Base-by-base conservation (phyloP, 2,113 vertebrate genomes). In the Anarrhichthys ocellatus region DNA sequence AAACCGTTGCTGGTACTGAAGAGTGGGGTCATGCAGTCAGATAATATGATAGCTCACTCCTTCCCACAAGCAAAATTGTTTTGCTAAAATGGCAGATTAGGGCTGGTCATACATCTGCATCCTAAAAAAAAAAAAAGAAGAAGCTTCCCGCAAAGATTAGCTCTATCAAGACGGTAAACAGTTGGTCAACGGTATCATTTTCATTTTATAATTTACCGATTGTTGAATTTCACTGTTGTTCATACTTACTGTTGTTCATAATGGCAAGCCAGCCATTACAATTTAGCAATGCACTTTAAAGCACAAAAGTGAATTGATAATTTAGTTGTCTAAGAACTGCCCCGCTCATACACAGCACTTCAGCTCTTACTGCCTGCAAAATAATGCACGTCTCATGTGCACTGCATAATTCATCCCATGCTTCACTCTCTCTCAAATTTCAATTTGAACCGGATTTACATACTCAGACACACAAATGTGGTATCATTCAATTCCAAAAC, bases 321-420 rank as follows among this genome's bases (percentile, higher is more conserved):
- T 46, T 24, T 38, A 27, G 22, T 27, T 38, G 46, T 46, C 48
- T 50, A n/a, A 46, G 32, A 48, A 34, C 38, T 36, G 64, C 48
- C 67, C 72, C 66, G 24, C 52, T 76, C 63, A 44, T 18, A 56
- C 52, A 48, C 61, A 27, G 44, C 36, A 46, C 48, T 14, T 6
- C 52, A 69, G 58, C 56, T 64, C 50, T 66, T 22, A 52, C n/a
- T n/a, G 65, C 22, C 67, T 54, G 50, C 65, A 75, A 77, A 78
- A 81, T 36, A 80, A 24, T 17, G 6, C 34, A 50, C 24, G 29
- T 70, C 9, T 54, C 50, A 3, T 2, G 61, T 44, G 68, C 17
- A 20, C 50, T 64, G 74, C n/a, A 63, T 59, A 50, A 84, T 67
- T 42, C 40, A 56, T 73, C 22, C 61, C 42, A 5, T 38, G 5